phyloP scores from a whole-genome alignment of 2,797 vertebrate genomes.

The Chaetophractus vellerosus region DNA sequence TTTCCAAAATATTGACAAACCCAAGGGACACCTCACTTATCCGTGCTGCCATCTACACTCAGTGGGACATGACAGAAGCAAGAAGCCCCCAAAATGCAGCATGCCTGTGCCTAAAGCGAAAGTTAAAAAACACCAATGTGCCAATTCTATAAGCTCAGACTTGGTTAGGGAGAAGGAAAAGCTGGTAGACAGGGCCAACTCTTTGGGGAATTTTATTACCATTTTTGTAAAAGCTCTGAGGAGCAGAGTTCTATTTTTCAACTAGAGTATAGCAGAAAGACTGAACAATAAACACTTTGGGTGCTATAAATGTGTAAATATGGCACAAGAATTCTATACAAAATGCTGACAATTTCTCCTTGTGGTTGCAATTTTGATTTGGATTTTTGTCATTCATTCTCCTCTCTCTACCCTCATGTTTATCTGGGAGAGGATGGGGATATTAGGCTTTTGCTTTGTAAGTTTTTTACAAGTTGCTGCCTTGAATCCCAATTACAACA shows the following conservation, averaged over 20 bases:
- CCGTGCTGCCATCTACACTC: neutral
- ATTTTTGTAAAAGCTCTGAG: constrained; percentile 67
- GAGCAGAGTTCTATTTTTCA: constrained; percentile 73
- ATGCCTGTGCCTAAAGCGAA: neutral
- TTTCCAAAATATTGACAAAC: constrained; percentile 42
- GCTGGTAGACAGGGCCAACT: constrained; percentile 39
- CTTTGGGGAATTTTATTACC: constrained; percentile 68
- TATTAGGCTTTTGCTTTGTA: neutral
- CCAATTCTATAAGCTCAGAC: constrained; percentile 1
- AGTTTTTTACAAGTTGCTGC: constrained; percentile 37
- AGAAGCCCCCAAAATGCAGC: neutral
- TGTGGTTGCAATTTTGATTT: constrained; percentile 58
- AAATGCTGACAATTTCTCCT: constrained; percentile 65
- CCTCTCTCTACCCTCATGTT: constrained; percentile 4
- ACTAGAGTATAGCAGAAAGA: constrained; percentile 58
- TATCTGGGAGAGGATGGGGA: constrained; percentile 37
- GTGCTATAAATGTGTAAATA: constrained; percentile 71
- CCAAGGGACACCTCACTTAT: neutral
- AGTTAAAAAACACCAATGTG: neutral
- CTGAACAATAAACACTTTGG: constrained; percentile 61
- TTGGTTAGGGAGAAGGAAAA: constrained; percentile 50
- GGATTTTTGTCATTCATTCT: constrained; percentile 66
- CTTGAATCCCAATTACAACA: constrained; percentile 32
- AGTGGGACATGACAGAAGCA: neutral
- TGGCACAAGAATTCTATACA: constrained; percentile 22